Percentiles rank a stretch among this genome's conserved stretches.
phyloP scores from a whole-genome alignment of 1,140 invertebrate genomes.

The Palaemon carinicauda region DNA sequence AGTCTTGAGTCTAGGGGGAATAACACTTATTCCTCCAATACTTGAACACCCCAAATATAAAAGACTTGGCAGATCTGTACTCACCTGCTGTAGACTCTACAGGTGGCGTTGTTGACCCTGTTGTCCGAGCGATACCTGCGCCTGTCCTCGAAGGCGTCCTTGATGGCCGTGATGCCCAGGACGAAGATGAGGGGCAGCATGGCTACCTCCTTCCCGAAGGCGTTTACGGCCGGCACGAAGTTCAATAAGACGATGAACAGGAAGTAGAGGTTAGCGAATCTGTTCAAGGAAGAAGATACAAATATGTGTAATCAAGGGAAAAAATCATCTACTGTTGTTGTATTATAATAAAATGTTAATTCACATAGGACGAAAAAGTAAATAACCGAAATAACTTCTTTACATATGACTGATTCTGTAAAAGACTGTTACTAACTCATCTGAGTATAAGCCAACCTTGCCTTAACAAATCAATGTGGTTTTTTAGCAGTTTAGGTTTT shows the following conservation, averaged over 20 bases:
- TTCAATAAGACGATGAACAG: conserved; percentile 95
- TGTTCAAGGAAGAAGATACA: background rate
- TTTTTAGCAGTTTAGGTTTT: no score
- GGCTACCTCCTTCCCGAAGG: conserved; percentile 95
- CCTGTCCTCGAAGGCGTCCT: conserved; percentile 96
- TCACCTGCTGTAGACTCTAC: conserved; percentile 90
- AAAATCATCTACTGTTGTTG: no score
- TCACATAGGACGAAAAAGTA: no score
- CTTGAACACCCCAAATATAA: background rate
- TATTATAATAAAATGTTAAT: no score
- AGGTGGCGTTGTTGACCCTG: conserved; percentile 91
- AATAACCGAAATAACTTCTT: no score
- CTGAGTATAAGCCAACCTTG: no score
- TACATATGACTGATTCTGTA: no score
- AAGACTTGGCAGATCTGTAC: conserved; percentile 61
- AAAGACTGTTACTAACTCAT: no score
- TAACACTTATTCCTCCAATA: no score
- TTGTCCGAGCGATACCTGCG: conserved; percentile 88
- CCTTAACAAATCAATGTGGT: no score
- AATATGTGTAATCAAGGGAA: background rate
- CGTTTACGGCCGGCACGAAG: conserved; percentile 92
- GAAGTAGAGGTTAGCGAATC: conserved; percentile 97
- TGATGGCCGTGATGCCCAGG: conserved; percentile 93
- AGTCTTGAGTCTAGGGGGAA: no score
- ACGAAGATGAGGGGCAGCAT: conserved; percentile 96